phyloP scores from a whole-genome alignment of 2,113 vertebrate genomes.

The Petrocephalus microphthalmus region DNA sequence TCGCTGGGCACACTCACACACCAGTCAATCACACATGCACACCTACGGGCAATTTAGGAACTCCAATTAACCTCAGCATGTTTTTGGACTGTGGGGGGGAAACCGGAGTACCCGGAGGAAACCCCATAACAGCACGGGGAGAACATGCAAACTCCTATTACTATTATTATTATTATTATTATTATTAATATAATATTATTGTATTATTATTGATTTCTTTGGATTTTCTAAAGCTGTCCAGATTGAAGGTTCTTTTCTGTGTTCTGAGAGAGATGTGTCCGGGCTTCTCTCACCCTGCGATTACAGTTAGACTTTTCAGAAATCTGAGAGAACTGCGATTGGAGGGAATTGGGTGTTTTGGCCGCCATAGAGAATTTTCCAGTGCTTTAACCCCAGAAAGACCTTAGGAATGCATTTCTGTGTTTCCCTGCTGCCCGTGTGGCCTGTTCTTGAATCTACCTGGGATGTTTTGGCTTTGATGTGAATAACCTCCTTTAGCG shows the following conservation, averaged over 20 bases:
- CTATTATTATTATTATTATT: too few species aligned
- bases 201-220: not conserved
- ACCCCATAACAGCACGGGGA: too few species aligned
- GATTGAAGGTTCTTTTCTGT: not conserved
- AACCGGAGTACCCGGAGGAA: too few species aligned
- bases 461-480: constrained; percentile 1
- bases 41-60: too few species aligned
- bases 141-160: too few species aligned
- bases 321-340: not conserved
- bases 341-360: not conserved
- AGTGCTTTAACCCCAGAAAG: not conserved
- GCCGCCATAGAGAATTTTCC: not conserved
- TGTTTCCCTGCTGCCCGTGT: not conserved
- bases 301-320: not conserved
- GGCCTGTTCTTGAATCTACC: not conserved
- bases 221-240: not conserved
- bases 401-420: not conserved
- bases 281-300: not conserved
- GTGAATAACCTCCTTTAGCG: not conserved
- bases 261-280: not conserved
- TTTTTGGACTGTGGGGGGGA: too few species aligned
- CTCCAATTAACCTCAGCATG: too few species aligned
- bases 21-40: too few species aligned
- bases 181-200: too few species aligned
- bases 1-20: too few species aligned